phyloP scores from a whole-genome alignment of 37 sponge, comb jelly and placozoan species.

The Chondrilla cf. caribensis region DNA sequence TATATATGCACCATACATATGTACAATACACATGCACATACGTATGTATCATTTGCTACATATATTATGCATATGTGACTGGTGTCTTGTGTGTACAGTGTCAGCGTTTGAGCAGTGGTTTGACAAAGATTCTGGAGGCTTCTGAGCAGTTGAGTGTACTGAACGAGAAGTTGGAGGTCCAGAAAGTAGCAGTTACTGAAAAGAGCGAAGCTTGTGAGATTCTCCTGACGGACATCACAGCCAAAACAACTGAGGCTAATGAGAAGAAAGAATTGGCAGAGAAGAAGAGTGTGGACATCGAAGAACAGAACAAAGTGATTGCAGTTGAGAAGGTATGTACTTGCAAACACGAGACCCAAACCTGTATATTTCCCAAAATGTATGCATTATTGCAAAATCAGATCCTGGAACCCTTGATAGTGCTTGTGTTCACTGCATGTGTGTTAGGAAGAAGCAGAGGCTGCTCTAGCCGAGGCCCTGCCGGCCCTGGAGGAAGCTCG shows the following conservation, averaged over 20 bases:
- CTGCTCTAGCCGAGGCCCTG: slow-evolving; percentile 84
- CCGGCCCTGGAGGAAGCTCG: slow-evolving; percentile 98
- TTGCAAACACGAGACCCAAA: neutral
- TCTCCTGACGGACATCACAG: slow-evolving; percentile 84
- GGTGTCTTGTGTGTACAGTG: slow-evolving; percentile 49
- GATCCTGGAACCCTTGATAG: too few relatives aligned
- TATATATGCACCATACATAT: neutral
- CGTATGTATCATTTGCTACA: neutral
- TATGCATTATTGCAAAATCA: too few relatives aligned
- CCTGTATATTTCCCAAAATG: too few relatives aligned
- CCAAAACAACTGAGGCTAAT: slow-evolving; percentile 75
- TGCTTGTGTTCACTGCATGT: neutral
- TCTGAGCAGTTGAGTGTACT: slow-evolving; percentile 83
- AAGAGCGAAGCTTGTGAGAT: slow-evolving; percentile 90
- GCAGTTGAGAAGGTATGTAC: slow-evolving; percentile 60
- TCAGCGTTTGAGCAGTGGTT: slow-evolving; percentile 84
- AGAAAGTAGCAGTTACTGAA: slow-evolving; percentile 91
- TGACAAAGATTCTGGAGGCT: slow-evolving; percentile 93
- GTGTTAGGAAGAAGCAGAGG: slow-evolving; percentile 83
- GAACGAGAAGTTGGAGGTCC: slow-evolving; percentile 93
- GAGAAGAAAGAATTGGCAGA: slow-evolving; percentile 93
- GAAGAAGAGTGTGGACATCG: slow-evolving; percentile 93
- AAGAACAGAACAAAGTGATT: slow-evolving; percentile 95
- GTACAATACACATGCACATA: neutral
- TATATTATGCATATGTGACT: neutral